Conservation (phyloP, 1,140 invertebrate species). For the Orchesella cincta region DNA sequence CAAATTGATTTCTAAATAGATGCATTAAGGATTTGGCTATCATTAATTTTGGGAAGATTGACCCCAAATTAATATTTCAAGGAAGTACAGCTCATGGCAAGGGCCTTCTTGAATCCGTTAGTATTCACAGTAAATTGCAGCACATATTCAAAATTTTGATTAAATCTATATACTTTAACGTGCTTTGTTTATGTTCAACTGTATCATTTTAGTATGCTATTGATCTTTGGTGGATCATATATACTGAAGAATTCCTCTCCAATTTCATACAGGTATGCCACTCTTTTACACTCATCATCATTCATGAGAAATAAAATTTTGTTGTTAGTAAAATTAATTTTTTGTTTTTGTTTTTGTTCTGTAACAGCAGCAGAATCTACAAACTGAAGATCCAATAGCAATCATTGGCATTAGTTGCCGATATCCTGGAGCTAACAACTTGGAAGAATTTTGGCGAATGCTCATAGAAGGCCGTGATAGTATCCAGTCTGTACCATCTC, state of each 20-base stretch:
- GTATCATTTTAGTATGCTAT: not conserved
- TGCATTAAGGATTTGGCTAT: not conserved
- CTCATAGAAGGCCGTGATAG: not conserved
- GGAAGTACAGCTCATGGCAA: not conserved
- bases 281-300: too few species aligned
- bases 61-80: not conserved
- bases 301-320: too few species aligned
- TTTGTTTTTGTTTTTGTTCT: too few species aligned
- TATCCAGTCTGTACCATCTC: not conserved
- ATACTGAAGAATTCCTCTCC: not conserved
- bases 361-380: too few species aligned
- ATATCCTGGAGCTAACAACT: not conserved
- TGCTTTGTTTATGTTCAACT: too few species aligned
- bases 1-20: not conserved
- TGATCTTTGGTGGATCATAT: not conserved
- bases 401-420: slow-evolving; percentile 14
- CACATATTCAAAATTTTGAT: too few species aligned
- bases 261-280: too few species aligned
- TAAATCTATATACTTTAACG: too few species aligned
- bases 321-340: too few species aligned
- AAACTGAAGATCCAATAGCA: slow-evolving; percentile 20
- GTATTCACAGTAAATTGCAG: not conserved
- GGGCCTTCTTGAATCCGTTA: not conserved
- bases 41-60: not conserved
- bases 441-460: not conserved